Percentiles rank a stretch among this genome's conserved stretches.
phyloP scores from a whole-genome alignment of 2,888 invertebrate genomes.

The Agrenia bidenticulata region DNA sequence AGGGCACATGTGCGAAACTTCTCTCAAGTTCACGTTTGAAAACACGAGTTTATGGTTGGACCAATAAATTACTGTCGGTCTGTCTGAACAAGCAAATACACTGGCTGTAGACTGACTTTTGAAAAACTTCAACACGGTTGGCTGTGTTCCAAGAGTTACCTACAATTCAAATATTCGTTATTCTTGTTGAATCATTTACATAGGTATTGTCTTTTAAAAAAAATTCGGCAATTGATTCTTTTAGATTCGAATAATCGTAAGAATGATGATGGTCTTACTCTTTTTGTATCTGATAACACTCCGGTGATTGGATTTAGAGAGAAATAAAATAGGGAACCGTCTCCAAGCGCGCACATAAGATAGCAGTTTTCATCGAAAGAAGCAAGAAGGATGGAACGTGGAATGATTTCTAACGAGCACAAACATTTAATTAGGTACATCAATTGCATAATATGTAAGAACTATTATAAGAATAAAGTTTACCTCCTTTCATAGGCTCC shows the following conservation, averaged over 20 bases:
- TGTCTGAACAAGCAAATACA: conserved; percentile 97
- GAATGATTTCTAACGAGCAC: conserved; percentile 78
- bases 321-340: conserved; percentile 97
- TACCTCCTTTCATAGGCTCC: conserved; percentile 83
- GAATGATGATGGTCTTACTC: conserved; percentile 60
- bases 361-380: conserved; percentile 90
- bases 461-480: conserved; percentile 24
- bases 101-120: conserved; percentile 87
- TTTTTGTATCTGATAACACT: conserved; percentile 80
- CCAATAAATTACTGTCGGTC: conserved; percentile 97
- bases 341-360: conserved; percentile 88
- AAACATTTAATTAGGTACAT: conserved; percentile 2
- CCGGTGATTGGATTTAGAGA: conserved; percentile 75
- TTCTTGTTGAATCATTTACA: too few relatives aligned
- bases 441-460: not conserved
- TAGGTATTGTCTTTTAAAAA: not conserved
- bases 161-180: conserved; percentile 36
- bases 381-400: conserved; percentile 91
- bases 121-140: conserved; percentile 88
- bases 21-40: conserved; percentile 94
- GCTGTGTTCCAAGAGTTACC: conserved; percentile 95
- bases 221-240: conserved; percentile 4
- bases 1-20: conserved; percentile 95
- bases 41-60: conserved; percentile 98
- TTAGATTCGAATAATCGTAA: not conserved